Base-by-base conservation (phyloP, 2,888 invertebrate species). In the Lingula anatina region DNA sequence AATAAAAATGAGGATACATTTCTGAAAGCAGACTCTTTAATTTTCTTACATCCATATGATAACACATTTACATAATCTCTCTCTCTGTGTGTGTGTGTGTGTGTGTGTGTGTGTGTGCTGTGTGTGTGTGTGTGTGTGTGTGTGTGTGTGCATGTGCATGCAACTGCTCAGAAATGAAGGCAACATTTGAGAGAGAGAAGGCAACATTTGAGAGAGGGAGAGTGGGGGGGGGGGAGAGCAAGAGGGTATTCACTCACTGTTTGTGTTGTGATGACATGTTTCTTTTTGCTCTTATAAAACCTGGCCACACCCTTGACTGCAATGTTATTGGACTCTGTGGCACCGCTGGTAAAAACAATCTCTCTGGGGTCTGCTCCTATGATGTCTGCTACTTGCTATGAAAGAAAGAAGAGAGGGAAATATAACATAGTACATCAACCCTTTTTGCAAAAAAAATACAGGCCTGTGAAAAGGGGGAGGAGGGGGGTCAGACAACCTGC, bases 271-370 rank as follows among this genome's bases (percentile, higher is more conserved):
- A 99, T 87, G 61, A 99, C 81, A 78, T 99, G 97, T 66, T 89
- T 92, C 79, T 93, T 97, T 70, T 89, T 92, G 37, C 85, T 83
- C 56, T 86, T 87, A 79, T 99, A 97, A 81, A 99, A 99, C 61
- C 90, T 83, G 4, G 90, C 93, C 1, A 96, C 93, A 38, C 97
- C 99, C 80, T 99, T 99, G 0, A 99, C 83, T 3, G 97, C 87
- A 60, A 99, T 89, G 72, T 99, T 99, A 78, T 99, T 99, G 12
- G 94, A 94, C 78, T 99, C 99, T 7, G 99, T 99, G 3, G 99
- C 99, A 50, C 99, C 99, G 26, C 96, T 97, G 7, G 99, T 99
- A 74, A 99, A 99, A 55, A 99, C 85, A 49, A 99, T 91, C 82
- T 99, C 99, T 74, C 91, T 91, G 18, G 94, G 87, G 76, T 99